A percentile compares a stretch with the other conserved stretches of the same genome.
Conservation (phyloP, 2,888 invertebrate species). For the Apamea monoglypha region DNA sequence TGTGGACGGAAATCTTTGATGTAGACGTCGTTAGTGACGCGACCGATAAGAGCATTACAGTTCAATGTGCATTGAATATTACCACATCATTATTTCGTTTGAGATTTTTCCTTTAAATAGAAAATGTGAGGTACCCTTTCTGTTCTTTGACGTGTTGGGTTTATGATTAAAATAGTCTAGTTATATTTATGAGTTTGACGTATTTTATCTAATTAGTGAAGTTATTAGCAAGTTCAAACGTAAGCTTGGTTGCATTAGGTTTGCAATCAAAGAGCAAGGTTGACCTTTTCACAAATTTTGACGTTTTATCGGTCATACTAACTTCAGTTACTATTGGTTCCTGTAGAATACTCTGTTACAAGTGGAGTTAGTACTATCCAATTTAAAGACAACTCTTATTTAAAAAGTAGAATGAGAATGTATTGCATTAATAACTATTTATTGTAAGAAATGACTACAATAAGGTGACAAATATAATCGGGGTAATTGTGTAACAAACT, state of each 20-base stretch:
- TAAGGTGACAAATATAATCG: not conserved
- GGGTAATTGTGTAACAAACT: too few species aligned
- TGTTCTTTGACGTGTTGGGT: constrained; percentile 36
- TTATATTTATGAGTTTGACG: not conserved
- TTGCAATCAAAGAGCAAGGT: not conserved
- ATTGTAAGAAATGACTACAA: not conserved
- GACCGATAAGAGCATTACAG: constrained; percentile 80
- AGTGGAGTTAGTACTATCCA: too few species aligned
- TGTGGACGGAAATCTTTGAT: constrained; percentile 87
- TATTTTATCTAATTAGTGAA: constrained; percentile 1
- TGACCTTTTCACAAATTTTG: constrained; percentile 6
- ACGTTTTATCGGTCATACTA: constrained; percentile 1
- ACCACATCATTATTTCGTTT: constrained; percentile 74
- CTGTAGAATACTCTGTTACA: not conserved
- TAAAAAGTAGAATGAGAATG: not conserved
- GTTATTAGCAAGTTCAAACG: not conserved
- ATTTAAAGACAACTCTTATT: not conserved
- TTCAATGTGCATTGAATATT: constrained; percentile 69
- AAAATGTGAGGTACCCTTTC: constrained; percentile 49
- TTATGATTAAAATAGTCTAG: constrained; percentile 13
- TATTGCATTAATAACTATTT: too few species aligned
- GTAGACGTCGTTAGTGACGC: constrained; percentile 84
- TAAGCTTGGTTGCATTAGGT: not conserved
- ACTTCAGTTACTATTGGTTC: not conserved
- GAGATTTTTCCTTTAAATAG: constrained; percentile 61